phyloP scores from a whole-genome alignment of 2,113 vertebrate species.

The Scomber colias region DNA sequence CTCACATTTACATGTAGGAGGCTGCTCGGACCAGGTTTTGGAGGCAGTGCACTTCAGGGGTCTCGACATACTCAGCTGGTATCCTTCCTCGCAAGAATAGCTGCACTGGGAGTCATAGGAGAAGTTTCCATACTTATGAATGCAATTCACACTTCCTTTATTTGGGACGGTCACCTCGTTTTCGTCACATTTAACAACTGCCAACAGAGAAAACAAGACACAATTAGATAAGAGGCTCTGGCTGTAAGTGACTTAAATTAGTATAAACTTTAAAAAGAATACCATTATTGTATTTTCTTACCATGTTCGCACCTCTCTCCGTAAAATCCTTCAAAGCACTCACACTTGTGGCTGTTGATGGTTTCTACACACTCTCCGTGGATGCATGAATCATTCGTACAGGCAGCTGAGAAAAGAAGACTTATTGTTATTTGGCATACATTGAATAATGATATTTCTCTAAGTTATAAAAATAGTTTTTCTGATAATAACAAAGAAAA shows the following conservation, averaged over 20 bases:
- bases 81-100: slow-evolving; percentile 87
- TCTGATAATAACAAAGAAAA: slow-evolving; percentile 17
- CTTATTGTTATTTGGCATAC: no score
- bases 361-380: no score
- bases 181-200: slow-evolving; percentile 76
- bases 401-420: no score
- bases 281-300: slow-evolving; percentile 16
- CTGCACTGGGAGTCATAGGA: slow-evolving; percentile 80
- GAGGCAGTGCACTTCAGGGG: slow-evolving; percentile 75
- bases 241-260: rapidly evolving
- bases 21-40: slow-evolving; percentile 80
- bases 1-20: slow-evolving; percentile 87
- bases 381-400: no score
- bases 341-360: no score
- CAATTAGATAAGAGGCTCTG: background rate
- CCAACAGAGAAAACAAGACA: slow-evolving; percentile 25
- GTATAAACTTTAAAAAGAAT: background rate
- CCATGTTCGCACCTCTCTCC: no score
- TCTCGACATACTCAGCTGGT: slow-evolving; percentile 65
- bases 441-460: no score
- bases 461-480: no score
- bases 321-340: no score
- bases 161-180: slow-evolving; percentile 43
- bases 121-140: slow-evolving; percentile 69
- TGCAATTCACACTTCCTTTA: slow-evolving; percentile 77